A percentile compares a stretch with the other conserved stretches of the same genome.
Conservation (phyloP, 2,113 vertebrate genomes). For the Neolamprologus sp. region DNA sequence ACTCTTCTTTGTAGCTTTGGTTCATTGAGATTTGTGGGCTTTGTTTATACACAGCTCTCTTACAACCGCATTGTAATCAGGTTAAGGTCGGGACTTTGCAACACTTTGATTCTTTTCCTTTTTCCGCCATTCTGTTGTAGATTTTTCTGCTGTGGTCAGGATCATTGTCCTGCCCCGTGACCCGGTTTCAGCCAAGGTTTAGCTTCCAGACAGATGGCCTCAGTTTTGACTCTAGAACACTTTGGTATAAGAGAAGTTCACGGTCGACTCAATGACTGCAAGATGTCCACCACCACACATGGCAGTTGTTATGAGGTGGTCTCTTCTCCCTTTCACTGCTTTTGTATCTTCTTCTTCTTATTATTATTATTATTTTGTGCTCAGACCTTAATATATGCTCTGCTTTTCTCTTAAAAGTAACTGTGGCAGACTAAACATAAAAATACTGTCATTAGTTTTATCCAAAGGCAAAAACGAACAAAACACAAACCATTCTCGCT, state of each 20-base stretch:
- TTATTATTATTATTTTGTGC: neutral
- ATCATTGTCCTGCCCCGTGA: neutral
- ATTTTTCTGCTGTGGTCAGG: neutral
- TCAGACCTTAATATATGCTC: neutral
- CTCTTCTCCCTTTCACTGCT: neutral
- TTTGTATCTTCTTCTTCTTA: accelerated
- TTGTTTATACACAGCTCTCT: neutral
- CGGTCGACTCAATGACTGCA: neutral
- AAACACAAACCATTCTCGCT: neutral
- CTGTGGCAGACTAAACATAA: neutral
- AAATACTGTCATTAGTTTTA: neutral
- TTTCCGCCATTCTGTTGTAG: neutral
- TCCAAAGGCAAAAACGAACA: neutral
- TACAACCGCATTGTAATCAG: neutral
- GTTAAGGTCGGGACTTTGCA: neutral
- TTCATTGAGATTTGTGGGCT: neutral
- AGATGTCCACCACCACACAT: neutral
- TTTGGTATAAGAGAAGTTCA: neutral
- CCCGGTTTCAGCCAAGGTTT: neutral
- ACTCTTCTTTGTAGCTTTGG: neutral
- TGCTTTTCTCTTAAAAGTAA: neutral
- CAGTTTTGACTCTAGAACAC: neutral
- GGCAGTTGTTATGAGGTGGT: neutral
- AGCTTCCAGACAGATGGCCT: neutral
- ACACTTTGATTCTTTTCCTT: neutral